Base-by-base conservation (phyloP, 2,797 vertebrate genomes). In the Etheostoma perlongum region DNA sequence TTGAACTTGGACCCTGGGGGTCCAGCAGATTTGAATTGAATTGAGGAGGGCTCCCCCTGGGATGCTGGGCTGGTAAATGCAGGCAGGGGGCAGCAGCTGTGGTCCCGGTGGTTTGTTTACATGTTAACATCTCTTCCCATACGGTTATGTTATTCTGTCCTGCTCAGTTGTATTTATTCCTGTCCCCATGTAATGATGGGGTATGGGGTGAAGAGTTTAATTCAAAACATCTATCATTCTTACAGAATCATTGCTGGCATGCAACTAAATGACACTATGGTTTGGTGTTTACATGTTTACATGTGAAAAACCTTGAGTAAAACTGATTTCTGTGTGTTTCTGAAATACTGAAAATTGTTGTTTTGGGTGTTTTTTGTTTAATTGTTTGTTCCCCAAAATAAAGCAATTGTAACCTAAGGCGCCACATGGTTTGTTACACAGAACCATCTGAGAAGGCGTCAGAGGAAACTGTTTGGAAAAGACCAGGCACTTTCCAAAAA, bases 41-140 rank as follows among this genome's bases (percentile, higher is more conserved):
- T 97, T 96, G 96, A 95, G 95, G 96, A 96, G 95, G 95, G 91
- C 88, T 96, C 96, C 97, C 96, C 96, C 95, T 96, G 96, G 96
- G 95, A 96, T 96, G 93, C 92, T 81, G 95, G 95, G 91, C 93
- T 95, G 96, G 96, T 96, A 96, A 96, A 96, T 95, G 96, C 96
- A 95, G 92, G 71, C 81, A 47, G 72, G 47, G 47, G 36, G 36
- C 10, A 84, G 81, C 91, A 89, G 89, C 86, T 91, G 89, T 57
- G 85, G 58, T 83, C 78, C 67, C 33, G 48, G 70, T 67, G 52
- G 79, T 83, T 84, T 91, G 88, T 88, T 92, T 88, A 90, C 79
- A 80, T 70, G 79, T 86, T 86, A 81, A 85, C 86, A 68, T 76
- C 74, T 76, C 73, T 72, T 70, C 76, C 48, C 46, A 11, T 75